Evolutionary conservation across 2,113 vertebrate genomes (phyloP).

Genomic region (Hippocampus guttulatus): DNA sequence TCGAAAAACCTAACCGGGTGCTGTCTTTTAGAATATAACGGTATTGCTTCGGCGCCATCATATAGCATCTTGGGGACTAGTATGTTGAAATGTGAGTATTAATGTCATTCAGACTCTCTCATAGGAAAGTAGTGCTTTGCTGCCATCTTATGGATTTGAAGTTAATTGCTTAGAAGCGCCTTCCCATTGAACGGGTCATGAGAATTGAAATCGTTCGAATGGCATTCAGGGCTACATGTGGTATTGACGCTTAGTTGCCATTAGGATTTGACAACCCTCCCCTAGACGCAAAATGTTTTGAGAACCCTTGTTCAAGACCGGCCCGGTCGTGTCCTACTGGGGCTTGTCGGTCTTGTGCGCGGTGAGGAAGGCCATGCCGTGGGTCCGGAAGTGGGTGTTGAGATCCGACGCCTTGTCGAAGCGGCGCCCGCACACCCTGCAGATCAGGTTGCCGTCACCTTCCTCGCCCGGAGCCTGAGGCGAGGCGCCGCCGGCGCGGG

Average conservation of each 20-base stretch:
- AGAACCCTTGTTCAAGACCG: constrained; percentile 11
- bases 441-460: constrained; percentile 72
- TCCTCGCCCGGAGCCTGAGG: constrained; percentile 47
- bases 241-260: not conserved
- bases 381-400: constrained; percentile 93
- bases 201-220: too few relatives aligned
- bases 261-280: not conserved
- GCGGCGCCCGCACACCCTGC: constrained; percentile 81
- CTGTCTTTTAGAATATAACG: too few relatives aligned
- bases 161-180: not conserved
- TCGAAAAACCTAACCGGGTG: too few relatives aligned
- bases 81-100: too few relatives aligned
- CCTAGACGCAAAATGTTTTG: not conserved
- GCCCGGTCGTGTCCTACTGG: constrained; percentile 32
- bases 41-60: too few relatives aligned
- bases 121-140: not conserved
- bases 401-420: constrained; percentile 87
- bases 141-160: not conserved
- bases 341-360: constrained; percentile 80
- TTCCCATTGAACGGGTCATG: not conserved
- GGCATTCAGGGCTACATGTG: too few relatives aligned
- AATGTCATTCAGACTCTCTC: not conserved
- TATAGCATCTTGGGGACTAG: too few relatives aligned
- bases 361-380: constrained; percentile 93
- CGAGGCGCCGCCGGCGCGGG: constrained; percentile 37